Percentiles rank a stretch among this genome's conserved stretches.
Conservation (phyloP, 2,113 vertebrate genomes). For the Lonchura striata region DNA sequence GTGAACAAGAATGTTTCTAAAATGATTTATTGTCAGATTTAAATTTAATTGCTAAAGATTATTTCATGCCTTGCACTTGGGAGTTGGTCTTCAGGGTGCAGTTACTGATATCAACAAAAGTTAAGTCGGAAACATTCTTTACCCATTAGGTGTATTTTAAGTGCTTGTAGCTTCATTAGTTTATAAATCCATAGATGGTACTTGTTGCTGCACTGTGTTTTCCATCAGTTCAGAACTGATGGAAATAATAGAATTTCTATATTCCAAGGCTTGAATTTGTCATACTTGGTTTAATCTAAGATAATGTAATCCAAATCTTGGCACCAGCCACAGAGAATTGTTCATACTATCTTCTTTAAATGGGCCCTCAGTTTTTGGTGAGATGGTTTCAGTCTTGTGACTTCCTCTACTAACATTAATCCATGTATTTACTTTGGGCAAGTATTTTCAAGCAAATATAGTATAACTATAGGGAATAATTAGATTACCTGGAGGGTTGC, state of each 20-base stretch:
- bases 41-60: not conserved
- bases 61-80: not conserved
- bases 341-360: not conserved
- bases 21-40: not conserved
- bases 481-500: not conserved
- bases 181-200: not conserved
- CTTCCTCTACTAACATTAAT: not conserved
- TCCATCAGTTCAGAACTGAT: not conserved
- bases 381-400: not conserved
- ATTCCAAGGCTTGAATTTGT: not conserved
- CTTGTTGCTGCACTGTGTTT: not conserved
- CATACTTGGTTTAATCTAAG: not conserved
- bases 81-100: not conserved
- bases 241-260: not conserved
- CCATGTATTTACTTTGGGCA: not conserved
- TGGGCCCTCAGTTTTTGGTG: not conserved
- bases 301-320: not conserved
- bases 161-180: not conserved
- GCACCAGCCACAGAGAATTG: not conserved
- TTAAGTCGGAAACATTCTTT: not conserved
- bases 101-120: not conserved
- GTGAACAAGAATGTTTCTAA: not conserved
- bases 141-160: not conserved
- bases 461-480: not conserved
- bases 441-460: not conserved